phyloP scores from a whole-genome alignment of 1,140 invertebrate genomes.

The Steinernema feltiae region DNA sequence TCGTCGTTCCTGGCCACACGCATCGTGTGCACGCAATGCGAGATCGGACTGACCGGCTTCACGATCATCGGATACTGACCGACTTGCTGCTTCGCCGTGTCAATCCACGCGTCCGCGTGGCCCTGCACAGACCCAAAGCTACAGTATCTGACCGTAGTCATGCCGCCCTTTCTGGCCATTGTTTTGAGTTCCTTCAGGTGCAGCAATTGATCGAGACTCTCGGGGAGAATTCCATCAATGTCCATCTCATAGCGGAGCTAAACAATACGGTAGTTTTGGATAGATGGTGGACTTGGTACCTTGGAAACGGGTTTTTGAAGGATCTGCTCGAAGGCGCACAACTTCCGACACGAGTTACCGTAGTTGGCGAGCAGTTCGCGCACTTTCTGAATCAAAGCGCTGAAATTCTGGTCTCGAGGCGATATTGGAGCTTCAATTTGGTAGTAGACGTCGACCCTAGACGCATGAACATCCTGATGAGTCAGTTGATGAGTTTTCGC shows the following conservation, averaged over 20 bases:
- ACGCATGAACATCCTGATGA: too few species aligned
- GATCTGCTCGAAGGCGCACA: constrained; percentile 41
- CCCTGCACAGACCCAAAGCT: constrained; percentile 42
- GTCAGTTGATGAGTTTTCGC: too few species aligned
- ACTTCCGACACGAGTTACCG: constrained; percentile 18
- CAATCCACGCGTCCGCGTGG: constrained; percentile 40
- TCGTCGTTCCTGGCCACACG: constrained; percentile 33
- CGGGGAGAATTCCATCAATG: constrained; percentile 32
- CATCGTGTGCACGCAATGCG: constrained; percentile 42
- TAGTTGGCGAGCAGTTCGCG: constrained; percentile 39
- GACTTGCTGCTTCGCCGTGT: constrained; percentile 33
- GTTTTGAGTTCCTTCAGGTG: constrained; percentile 39
- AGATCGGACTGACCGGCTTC: constrained; percentile 29
- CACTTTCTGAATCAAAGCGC: too few species aligned
- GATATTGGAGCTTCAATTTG: too few species aligned
- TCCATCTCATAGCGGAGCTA: constrained; percentile 32
- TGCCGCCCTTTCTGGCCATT: constrained; percentile 37
- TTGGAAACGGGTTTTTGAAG: constrained; percentile 37
- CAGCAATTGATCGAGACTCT: constrained; percentile 44
- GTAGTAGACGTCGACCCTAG: too few species aligned
- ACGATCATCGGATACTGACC: constrained; percentile 42
- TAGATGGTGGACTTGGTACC: neutral
- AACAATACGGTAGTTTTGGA: neutral
- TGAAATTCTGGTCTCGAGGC: too few species aligned
- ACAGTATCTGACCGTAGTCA: constrained; percentile 34